Evolutionary conservation across 2,797 vertebrate species (phyloP).

Genomic region (Molossus alvarezi): DNA sequence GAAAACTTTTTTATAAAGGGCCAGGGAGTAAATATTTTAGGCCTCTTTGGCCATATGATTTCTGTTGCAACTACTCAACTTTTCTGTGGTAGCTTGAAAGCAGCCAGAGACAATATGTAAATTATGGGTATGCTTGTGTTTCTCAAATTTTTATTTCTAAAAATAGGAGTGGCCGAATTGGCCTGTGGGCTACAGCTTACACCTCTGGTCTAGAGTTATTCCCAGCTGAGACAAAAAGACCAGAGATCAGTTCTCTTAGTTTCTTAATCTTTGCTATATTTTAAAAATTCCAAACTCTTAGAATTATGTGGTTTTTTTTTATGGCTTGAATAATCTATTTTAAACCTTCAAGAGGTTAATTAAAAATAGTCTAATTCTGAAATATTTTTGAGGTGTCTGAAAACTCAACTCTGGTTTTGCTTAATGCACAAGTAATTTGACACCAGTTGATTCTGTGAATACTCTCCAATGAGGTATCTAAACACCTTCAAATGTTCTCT

Average conservation of each 20-base stretch:
- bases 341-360: not conserved
- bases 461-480: not conserved
- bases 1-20: not conserved
- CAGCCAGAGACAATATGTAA: not conserved
- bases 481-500: not conserved
- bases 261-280: not conserved
- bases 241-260: not conserved
- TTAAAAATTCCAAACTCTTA: not conserved
- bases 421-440: slow-evolving; percentile 26
- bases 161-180: not conserved
- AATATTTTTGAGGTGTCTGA: not conserved
- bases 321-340: not conserved
- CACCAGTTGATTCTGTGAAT: not conserved
- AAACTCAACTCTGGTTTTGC: not conserved
- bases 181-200: not conserved
- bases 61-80: not conserved
- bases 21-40: slow-evolving; percentile 20
- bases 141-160: not conserved
- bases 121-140: not conserved
- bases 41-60: not conserved
- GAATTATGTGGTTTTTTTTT: not conserved
- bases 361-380: not conserved
- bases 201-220: not conserved
- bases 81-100: not conserved
- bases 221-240: not conserved